Evolutionary conservation across 2,888 invertebrate species (phyloP).

Genomic region (Iselma pallidipennis): DNA sequence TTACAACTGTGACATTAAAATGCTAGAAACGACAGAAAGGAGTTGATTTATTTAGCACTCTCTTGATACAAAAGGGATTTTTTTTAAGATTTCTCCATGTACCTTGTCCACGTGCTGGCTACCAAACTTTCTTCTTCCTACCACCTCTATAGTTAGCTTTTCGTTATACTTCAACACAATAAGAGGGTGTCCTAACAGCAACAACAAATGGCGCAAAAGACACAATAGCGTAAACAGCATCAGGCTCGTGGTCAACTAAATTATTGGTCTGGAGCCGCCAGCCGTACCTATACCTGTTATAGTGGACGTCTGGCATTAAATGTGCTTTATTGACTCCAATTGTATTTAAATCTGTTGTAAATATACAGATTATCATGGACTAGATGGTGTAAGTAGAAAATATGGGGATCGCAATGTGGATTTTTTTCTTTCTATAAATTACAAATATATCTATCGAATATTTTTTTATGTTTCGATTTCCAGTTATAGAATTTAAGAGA

Average conservation of each 20-base stretch:
- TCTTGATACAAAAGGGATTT: neutral
- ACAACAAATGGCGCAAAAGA: constrained; percentile 28
- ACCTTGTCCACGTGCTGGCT: neutral
- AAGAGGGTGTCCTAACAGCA: constrained; percentile 1
- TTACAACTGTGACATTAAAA: too few species aligned
- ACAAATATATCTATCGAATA: neutral
- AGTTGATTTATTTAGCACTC: neutral
- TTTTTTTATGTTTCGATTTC: neutral
- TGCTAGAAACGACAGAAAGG: too few species aligned
- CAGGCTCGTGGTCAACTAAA: constrained; percentile 40
- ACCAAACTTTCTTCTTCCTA: neutral
- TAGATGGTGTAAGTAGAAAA: constrained; percentile 29
- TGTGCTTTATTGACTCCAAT: constrained; percentile 41
- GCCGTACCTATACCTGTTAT: constrained; percentile 13
- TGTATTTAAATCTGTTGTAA: constrained; percentile 42
- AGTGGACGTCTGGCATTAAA: constrained; percentile 38
- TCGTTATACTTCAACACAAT: neutral
- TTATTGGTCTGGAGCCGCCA: constrained; percentile 37
- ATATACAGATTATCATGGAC: constrained; percentile 39
- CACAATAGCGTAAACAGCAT: constrained; percentile 28
- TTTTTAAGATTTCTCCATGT: neutral
- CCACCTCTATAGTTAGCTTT: neutral
- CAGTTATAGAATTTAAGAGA: neutral
- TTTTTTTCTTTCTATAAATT: neutral
- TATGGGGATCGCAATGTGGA: constrained; percentile 15